Evolutionary conservation across 2,797 vertebrate species (phyloP), one percentile per base, ranked within the genome.

Genomic region (Gobio occitaniae): DNA sequence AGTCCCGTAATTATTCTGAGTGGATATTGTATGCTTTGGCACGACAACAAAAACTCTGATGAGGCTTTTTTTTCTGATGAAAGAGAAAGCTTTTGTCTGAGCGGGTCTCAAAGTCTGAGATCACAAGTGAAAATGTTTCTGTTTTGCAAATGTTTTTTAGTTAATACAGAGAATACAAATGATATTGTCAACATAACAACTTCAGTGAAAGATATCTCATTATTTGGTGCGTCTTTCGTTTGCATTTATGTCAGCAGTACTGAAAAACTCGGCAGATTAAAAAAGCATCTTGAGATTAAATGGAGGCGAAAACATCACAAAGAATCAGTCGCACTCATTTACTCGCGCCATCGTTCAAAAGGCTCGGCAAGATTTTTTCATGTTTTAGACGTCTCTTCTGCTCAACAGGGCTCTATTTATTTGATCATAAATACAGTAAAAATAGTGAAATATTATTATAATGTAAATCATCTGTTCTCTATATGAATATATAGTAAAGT

Each of bases 21-120:
- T 61, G 80, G 70, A 48, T 82, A 48, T 82, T 50, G 66, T 79
- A 19, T 50, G 25, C 61, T 66, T 66, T 66, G 77, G 77, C 77
- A 66, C 25, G 11, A 56, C 9, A 56, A 10, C 79, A 44, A 47
- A 71, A 81, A n/a, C 52, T 47, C 50, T 61, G 66, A 70, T 81
- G 50, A 81, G 36, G 36, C 36, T 56, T 81, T 69, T 32, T 25
- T 32, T 71, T 21, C 56, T 47, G 41, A 75, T 47, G 47, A 63
- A 32, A 50, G 41, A 82, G 70, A 61, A 3, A 2, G 69, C 65
- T 81, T 81, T 82, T 59, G 50, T 47, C 16, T 47, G 78, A 80
- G 65, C 50, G 1, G 59, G 19, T 38, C 32, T 59, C 56, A 16
- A 77, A 41, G 36, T 78, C 75, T 44, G 36, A 78, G 36, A 61